Percentiles rank a stretch among this genome's conserved stretches.
phyloP scores from a whole-genome alignment of 2,888 invertebrate genomes.

The Epistrophe grossulariae region DNA sequence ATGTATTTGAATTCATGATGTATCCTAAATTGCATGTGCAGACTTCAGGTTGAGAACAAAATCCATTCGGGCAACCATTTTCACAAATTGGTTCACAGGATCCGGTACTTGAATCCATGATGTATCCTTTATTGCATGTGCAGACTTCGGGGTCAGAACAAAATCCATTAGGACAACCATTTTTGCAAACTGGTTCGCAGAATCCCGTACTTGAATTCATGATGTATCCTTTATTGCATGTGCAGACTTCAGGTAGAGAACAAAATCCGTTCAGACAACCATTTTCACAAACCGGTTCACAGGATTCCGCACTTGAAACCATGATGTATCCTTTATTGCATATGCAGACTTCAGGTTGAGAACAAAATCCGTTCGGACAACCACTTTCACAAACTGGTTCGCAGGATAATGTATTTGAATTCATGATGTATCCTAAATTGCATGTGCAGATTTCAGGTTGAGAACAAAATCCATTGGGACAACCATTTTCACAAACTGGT shows the following conservation, averaged over 20 bases:
- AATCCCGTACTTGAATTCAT: not conserved
- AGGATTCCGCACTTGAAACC: constrained; percentile 77
- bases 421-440: constrained; percentile 76
- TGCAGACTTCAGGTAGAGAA: constrained; percentile 81
- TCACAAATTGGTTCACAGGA: constrained; percentile 62
- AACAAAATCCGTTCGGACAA: constrained; percentile 88
- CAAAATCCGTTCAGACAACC: constrained; percentile 82
- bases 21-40: constrained; percentile 82
- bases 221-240: constrained; percentile 79
- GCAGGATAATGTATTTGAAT: constrained; percentile 83
- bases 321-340: constrained; percentile 87
- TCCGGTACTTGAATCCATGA: not conserved
- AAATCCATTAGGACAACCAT: constrained; percentile 80
- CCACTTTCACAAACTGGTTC: constrained; percentile 86
- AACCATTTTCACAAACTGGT: constrained; percentile 80
- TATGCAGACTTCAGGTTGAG: constrained; percentile 88
- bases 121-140: constrained; percentile 84
- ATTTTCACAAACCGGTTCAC: constrained; percentile 79
- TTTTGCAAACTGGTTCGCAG: constrained; percentile 80
- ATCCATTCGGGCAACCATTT: constrained; percentile 57
- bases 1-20: constrained; percentile 66
- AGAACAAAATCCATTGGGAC: constrained; percentile 88
- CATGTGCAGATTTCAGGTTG: constrained; percentile 86
- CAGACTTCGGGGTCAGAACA: constrained; percentile 86
- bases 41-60: constrained; percentile 80